Base-by-base conservation (phyloP, 2,888 invertebrate species). In the Eupithecia subfuscata region DNA sequence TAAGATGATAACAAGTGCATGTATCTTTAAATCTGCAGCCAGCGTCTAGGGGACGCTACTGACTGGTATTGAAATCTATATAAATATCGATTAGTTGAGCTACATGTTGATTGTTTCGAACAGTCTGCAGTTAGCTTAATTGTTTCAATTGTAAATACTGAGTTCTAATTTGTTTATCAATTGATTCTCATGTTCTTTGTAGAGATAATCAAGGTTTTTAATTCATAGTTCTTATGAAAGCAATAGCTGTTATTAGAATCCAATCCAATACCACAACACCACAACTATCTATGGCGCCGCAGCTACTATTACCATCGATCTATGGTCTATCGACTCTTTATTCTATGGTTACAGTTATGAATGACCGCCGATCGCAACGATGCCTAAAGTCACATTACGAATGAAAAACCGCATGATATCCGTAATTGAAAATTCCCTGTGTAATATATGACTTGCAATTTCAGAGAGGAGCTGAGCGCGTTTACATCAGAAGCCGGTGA, bases 371-470 rank as follows among this genome's bases (percentile, higher is more conserved):
- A 89, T 60, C 60, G 60, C 25, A 91, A 87, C 91, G 87, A 86
- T 89, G 90, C 91, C 92, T 90, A 92, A 93, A 93, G 93, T 94
- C 93, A 91, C 93, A 93, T 94, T 93, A 93, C 90, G 90, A 93
- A 92, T 94, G 94, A 94, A 94, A 94, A 94, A 94, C 94, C 95
- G 92, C 94, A 84, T 92, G 92, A 93, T 94, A 93, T 92, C 89
- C 87, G 93, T 95, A 95, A 94, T 95, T 95, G 95, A 95, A 95
- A 95, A 95, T 94, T 95, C 94, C 90, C 92, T 88, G 91, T 90
- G 90, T 93, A 93, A 95, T 93, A 93, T 94, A 94, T 92, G 94
- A 89, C 91, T 91, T 89, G 92, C 94, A 94, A 94, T 95, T 94
- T 94, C 91, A 91, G 90, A 89, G 90, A 87, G 87, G 85, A 86